Evolutionary conservation across 2,113 vertebrate genomes (phyloP).

Genomic region (Callaeas wilsoni): DNA sequence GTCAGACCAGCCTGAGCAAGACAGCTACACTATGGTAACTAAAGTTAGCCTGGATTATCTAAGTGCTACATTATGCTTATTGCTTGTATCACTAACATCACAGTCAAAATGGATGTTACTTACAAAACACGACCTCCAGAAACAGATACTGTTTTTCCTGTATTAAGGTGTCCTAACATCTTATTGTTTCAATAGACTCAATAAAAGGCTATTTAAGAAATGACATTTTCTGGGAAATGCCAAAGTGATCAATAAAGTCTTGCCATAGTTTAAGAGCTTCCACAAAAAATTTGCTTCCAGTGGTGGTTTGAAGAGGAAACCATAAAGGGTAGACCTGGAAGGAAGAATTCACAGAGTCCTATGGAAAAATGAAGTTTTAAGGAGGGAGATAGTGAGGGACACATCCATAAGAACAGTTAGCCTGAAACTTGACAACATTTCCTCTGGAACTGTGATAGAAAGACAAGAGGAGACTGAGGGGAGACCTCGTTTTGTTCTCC

Average conservation of each 20-base stretch:
- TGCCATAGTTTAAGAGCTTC: background rate
- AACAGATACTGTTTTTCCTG: background rate
- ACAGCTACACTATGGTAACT: background rate
- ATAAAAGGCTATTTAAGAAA: background rate
- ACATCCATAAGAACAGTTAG: background rate
- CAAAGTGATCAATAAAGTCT: background rate
- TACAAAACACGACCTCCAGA: background rate
- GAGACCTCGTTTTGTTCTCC: background rate
- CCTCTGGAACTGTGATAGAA: background rate
- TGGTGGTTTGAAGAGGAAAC: background rate
- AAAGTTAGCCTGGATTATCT: background rate
- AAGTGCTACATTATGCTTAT: background rate
- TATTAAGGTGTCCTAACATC: background rate
- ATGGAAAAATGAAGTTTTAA: background rate
- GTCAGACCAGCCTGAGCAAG: background rate
- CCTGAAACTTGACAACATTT: background rate
- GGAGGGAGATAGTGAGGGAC: background rate
- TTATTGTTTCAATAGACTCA: background rate
- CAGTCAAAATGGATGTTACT: background rate
- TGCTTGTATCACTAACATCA: background rate
- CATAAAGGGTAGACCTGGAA: background rate
- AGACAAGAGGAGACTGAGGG: background rate
- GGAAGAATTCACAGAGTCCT: background rate
- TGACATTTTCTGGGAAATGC: background rate
- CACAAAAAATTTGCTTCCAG: background rate